Percentiles rank a stretch among this genome's conserved stretches.
phyloP scores from a whole-genome alignment of 2,113 vertebrate genomes.

The Oncorhynchus mykiss region DNA sequence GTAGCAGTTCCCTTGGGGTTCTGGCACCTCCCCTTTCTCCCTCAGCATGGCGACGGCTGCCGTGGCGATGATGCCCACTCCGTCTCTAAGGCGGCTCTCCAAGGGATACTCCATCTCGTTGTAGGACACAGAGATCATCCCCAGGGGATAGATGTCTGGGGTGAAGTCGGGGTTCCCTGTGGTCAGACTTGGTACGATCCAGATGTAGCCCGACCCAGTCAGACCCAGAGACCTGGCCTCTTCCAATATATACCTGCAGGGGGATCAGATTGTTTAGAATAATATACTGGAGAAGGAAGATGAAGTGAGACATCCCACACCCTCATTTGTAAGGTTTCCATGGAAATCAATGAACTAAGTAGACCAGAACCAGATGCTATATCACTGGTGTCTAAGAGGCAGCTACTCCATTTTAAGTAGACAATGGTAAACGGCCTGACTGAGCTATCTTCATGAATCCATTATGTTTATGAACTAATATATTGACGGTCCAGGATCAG shows the following conservation, averaged over 20 bases:
- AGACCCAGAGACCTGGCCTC: conserved; percentile 93
- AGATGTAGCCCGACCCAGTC: conserved; percentile 94
- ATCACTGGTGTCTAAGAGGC: too few relatives aligned
- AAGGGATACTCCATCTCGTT: conserved; percentile 96
- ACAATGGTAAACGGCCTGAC: too few relatives aligned
- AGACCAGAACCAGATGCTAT: too few relatives aligned
- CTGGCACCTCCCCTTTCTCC: conserved; percentile 88
- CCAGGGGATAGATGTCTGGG: conserved; percentile 89
- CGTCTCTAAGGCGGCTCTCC: conserved; percentile 86
- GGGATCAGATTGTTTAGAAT: background rate
- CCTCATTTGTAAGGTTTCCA: too few relatives aligned
- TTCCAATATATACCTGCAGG: conserved; percentile 80
- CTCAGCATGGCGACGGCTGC: conserved; percentile 91
- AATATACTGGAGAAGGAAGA: too few relatives aligned
- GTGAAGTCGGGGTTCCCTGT: conserved; percentile 91
- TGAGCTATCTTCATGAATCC: too few relatives aligned
- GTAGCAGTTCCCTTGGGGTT: conserved; percentile 89
- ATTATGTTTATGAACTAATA: too few relatives aligned
- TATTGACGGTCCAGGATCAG: too few relatives aligned
- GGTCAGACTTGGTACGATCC: conserved; percentile 94
- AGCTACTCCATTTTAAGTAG: too few relatives aligned
- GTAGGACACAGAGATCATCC: conserved; percentile 93
- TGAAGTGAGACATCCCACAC: too few relatives aligned
- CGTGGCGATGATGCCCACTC: conserved; percentile 87
- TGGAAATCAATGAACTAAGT: too few relatives aligned